Evolutionary conservation across 2,113 vertebrate species (phyloP).

Genomic region (Noctilio leporinus): DNA sequence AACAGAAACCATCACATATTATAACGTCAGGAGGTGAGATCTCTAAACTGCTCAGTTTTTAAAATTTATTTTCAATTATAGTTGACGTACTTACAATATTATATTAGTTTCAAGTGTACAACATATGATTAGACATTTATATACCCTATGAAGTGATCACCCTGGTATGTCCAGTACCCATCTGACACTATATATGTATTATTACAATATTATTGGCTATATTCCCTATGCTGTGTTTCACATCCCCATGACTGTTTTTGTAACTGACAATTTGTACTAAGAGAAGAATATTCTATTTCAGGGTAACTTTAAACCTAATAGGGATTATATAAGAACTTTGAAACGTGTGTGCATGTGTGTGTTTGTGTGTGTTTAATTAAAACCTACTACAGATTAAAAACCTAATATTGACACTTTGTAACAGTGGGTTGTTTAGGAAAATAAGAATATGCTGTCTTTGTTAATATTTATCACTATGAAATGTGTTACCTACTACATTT

Average conservation of each 20-base stretch:
- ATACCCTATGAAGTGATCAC: no score
- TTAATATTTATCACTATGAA: not conserved
- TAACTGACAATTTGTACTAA: not conserved
- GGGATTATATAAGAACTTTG: conserved; percentile 12
- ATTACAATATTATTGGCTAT: not conserved
- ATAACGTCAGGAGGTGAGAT: not conserved
- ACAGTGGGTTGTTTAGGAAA: not conserved
- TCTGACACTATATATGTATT: not conserved
- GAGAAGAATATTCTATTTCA: not conserved
- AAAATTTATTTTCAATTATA: not conserved
- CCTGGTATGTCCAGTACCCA: not conserved
- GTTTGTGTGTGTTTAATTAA: not conserved
- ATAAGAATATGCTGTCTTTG: not conserved
- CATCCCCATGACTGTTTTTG: not conserved
- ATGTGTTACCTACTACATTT: not conserved
- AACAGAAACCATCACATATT: not conserved
- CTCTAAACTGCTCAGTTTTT: not conserved
- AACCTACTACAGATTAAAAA: not conserved
- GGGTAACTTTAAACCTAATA: not conserved
- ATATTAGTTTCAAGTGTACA: not conserved
- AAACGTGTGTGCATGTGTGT: not conserved
- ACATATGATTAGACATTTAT: not conserved
- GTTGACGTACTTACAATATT: not conserved
- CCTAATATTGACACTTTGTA: not conserved
- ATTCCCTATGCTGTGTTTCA: not conserved